Evolutionary conservation across 1,140 invertebrate genomes (phyloP), one percentile per base, ranked within the genome.

Genomic region (Bombus waltoni): DNA sequence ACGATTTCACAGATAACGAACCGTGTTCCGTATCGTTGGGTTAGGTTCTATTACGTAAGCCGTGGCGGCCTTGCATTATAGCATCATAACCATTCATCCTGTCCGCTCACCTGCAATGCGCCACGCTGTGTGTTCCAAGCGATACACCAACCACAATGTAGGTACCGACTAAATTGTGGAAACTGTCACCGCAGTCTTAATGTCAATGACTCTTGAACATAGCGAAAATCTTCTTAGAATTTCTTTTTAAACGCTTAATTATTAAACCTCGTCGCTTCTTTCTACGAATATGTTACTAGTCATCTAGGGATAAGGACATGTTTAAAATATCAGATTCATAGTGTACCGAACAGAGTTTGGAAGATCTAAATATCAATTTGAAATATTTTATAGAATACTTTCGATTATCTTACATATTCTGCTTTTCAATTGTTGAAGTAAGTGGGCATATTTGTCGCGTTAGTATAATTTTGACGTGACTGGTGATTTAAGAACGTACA

Each of bases 71-170:
- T 94, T 94, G 94, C 93, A 92, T 94, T 93, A 94, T 93, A 92
- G 90, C 93, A 93, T 94, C 93, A 93, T 93, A 93, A 94, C 92
- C 92, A 93, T 93, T 94, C 92, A 93, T 94, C 90, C 93, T 93
- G 92, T 93, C 92, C 93, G 91, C 92, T 94, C 93, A 94, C 94
- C 94, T 94, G 93, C 92, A 93, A 93, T 93, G 92, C 92, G 92
- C 92, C 92, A 93, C 89, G 89, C 89, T 91, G 90, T 91, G 91
- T 90, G 92, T 92, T 85, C 88, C 87, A 40, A 79, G 77, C 87
- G 76, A 88, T 89, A 82, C 74, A 40, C 38, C 38, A 42, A 62
- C 35, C 8, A 47, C 73, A 66, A 40, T 25, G 15, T 75, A 53
- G 47, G 47, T 53, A 11, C 0, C 18, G 44, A 66, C 53, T 38